Conservation (phyloP, 2,113 vertebrate species). For the Hippocampus guttulatus region DNA sequence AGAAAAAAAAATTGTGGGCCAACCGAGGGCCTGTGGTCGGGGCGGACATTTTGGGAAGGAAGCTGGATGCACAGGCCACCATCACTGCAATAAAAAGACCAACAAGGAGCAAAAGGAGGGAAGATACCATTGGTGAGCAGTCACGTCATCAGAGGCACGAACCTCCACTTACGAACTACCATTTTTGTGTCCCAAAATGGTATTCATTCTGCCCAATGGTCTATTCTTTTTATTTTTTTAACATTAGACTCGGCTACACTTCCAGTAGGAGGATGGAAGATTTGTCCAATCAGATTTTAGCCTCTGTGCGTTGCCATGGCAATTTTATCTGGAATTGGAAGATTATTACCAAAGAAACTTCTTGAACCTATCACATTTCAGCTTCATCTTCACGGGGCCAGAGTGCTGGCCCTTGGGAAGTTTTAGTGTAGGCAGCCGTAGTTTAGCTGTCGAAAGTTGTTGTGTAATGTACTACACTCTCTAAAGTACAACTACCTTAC, state of each 20-base stretch:
- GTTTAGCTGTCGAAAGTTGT: not conserved
- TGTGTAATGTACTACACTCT: not conserved
- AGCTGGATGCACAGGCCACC: conserved; percentile 47
- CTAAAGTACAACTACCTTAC: too few species aligned
- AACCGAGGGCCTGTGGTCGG: conserved; percentile 52
- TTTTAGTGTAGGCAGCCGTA: not conserved
- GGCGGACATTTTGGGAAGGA: conserved; percentile 53
- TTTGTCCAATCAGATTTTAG: too few species aligned
- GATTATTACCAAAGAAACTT: too few species aligned
- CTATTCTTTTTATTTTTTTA: not conserved
- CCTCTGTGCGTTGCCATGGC: too few species aligned
- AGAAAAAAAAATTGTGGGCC: conserved; percentile 58
- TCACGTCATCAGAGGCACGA: not conserved
- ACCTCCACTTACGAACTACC: not conserved
- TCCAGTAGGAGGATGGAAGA: too few species aligned
- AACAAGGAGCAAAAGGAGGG: not conserved
- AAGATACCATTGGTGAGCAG: not conserved
- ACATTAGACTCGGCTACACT: too few species aligned
- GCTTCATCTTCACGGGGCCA: too few species aligned
- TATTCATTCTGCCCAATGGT: not conserved
- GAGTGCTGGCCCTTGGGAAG: too few species aligned
- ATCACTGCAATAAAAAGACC: conserved; percentile 29
- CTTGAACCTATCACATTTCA: too few species aligned
- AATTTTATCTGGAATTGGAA: too few species aligned
- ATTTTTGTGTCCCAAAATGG: not conserved